Conservation (phyloP, 2,888 invertebrate species). For the Synanthedon andrenaeformis region DNA sequence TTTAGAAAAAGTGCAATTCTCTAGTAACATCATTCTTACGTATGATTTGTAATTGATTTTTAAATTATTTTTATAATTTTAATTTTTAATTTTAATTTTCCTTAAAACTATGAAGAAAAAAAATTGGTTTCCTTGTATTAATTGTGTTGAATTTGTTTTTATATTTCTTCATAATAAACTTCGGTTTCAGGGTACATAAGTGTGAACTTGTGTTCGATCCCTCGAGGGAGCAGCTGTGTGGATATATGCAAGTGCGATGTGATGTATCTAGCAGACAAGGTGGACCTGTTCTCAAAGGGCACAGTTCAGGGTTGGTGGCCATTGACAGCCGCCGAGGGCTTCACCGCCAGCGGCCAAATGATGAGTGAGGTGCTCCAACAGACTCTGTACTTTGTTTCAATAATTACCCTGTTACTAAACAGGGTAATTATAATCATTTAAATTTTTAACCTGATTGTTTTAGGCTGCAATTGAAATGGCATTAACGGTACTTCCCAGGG, state of each 20-base stretch:
- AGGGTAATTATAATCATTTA: too few species aligned
- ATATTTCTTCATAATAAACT: neutral
- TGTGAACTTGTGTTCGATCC: slow-evolving; percentile 72
- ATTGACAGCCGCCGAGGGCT: slow-evolving; percentile 22
- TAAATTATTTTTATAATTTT: too few species aligned
- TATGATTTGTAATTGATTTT: too few species aligned
- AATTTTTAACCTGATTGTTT: slow-evolving; percentile 14
- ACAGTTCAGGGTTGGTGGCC: slow-evolving; percentile 80
- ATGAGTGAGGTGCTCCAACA: too few species aligned
- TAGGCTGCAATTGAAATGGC: slow-evolving; percentile 80
- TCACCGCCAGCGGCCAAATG: neutral
- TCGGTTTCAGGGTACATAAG: slow-evolving; percentile 26
- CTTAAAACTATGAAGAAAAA: too few species aligned
- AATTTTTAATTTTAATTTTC: too few species aligned
- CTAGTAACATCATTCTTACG: too few species aligned
- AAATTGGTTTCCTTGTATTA: neutral
- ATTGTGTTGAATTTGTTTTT: neutral
- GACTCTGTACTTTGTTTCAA: neutral
- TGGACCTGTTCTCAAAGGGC: slow-evolving; percentile 75
- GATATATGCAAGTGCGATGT: slow-evolving; percentile 53
- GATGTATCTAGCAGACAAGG: slow-evolving; percentile 48
- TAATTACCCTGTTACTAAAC: neutral
- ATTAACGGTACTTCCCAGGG: slow-evolving; percentile 68
- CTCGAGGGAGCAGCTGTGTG: slow-evolving; percentile 61
- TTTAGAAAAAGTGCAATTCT: too few species aligned